These are phyloP conservation scores for Naja naja DNA, from an alignment of 2,113 vertebrate genomes.

Conservation along the genomic window DNA sequence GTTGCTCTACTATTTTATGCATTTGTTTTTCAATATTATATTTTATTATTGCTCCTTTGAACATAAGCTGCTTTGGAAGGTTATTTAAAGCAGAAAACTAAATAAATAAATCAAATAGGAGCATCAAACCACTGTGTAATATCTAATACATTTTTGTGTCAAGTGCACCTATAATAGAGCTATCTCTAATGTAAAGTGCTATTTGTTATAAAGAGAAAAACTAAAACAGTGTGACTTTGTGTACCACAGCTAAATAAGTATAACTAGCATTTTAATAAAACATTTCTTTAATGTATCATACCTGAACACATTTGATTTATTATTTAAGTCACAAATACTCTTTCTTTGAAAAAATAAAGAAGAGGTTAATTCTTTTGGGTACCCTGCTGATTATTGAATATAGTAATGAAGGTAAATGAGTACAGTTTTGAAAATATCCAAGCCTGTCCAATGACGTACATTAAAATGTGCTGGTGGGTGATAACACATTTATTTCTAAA, in stretches of 20 bases:
- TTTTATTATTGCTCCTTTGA: not conserved
- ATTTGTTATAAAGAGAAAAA: not conserved
- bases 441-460: not conserved
- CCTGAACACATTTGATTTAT: not conserved
- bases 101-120: not conserved
- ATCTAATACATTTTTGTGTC: not conserved
- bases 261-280: not conserved
- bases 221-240: not conserved
- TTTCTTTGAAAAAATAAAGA: not conserved
- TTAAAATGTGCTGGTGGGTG: constrained; percentile 10
- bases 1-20: not conserved
- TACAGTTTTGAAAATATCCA: not conserved
- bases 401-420: constrained; percentile 14
- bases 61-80: not conserved
- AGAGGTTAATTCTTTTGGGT: not conserved
- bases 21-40: not conserved
- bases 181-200: not conserved
- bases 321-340: not conserved
- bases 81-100: not conserved
- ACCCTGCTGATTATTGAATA: constrained; percentile 18
- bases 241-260: not conserved
- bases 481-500: constrained; percentile 31
- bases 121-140: not conserved
- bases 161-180: not conserved
- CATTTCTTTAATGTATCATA: not conserved